A percentile compares a stretch with the other conserved stretches of the same genome.
phyloP scores from a whole-genome alignment of 2,113 vertebrate genomes.

The Monopterus albus region DNA sequence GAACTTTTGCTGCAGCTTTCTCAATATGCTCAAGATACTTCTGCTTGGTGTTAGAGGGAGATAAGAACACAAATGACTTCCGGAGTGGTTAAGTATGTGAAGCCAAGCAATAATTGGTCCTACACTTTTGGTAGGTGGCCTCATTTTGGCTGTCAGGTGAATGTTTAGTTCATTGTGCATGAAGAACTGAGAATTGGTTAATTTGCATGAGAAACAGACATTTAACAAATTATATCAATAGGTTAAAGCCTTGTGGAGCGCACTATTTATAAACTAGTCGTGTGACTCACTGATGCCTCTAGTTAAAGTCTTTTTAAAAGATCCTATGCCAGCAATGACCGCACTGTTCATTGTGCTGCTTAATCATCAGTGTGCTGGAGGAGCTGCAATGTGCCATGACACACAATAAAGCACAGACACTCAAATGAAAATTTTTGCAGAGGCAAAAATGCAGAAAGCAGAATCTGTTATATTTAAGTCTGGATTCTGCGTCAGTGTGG shows the following conservation, averaged over 20 bases:
- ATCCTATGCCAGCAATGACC: conserved; percentile 55
- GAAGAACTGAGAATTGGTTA: conserved; percentile 14
- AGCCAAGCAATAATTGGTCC: neutral
- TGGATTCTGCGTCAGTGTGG: conserved; percentile 61
- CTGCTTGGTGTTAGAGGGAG: neutral
- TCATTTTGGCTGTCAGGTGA: neutral
- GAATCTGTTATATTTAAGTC: conserved; percentile 67
- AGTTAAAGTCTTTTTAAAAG: conserved; percentile 53
- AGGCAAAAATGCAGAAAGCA: conserved; percentile 37
- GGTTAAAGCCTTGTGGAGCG: conserved; percentile 14
- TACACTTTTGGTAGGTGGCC: neutral
- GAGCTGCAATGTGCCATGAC: conserved; percentile 62
- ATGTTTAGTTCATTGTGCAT: conserved; percentile 1
- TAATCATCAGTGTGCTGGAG: conserved; percentile 58
- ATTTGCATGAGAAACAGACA: conserved; percentile 40
- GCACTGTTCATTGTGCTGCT: conserved; percentile 40
- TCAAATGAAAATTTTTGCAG: conserved; percentile 46
- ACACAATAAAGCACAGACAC: conserved; percentile 43
- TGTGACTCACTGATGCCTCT: conserved; percentile 56
- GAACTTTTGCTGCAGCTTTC: neutral
- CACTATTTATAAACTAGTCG: conserved; percentile 54
- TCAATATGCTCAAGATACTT: neutral
- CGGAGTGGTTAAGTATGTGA: neutral
- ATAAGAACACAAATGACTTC: conserved; percentile 11
- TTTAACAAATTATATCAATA: conserved; percentile 50